Evolutionary conservation across 2,797 vertebrate genomes (phyloP).

Genomic region (Semaprochilodus insignis): DNA sequence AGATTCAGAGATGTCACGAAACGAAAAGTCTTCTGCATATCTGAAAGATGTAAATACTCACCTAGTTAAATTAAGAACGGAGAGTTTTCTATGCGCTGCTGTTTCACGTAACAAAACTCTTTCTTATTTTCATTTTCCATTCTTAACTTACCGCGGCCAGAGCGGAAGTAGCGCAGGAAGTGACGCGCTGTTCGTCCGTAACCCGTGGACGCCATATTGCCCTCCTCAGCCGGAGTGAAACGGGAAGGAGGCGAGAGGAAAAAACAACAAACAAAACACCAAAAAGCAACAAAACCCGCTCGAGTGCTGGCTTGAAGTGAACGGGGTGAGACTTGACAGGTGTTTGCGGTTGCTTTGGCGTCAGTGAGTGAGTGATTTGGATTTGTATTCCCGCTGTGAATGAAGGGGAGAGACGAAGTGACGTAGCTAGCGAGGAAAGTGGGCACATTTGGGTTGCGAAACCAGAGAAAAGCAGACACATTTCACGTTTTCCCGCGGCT

Average conservation of each 20-base stretch:
- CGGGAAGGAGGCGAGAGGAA: slow-evolving; percentile 41
- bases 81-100: too few relatives aligned
- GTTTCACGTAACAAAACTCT: background rate
- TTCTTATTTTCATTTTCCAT: background rate
- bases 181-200: slow-evolving; percentile 27
- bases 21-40: background rate
- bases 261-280: background rate
- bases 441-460: background rate
- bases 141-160: too few relatives aligned
- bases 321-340: background rate
- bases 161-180: slow-evolving; percentile 26
- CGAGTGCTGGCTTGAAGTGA: background rate
- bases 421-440: background rate
- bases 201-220: slow-evolving; percentile 53
- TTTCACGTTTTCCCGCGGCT: background rate
- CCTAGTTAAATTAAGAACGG: too few relatives aligned
- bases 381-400: background rate
- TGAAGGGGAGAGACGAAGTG: background rate
- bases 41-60: background rate
- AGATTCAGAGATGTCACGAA: background rate
- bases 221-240: slow-evolving; percentile 46
- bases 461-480: background rate
- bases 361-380: too few relatives aligned
- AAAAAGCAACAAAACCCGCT: background rate
- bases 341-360: background rate